Conservation (phyloP, 2,888 invertebrate genomes). For the Zele albiditarsus region DNA sequence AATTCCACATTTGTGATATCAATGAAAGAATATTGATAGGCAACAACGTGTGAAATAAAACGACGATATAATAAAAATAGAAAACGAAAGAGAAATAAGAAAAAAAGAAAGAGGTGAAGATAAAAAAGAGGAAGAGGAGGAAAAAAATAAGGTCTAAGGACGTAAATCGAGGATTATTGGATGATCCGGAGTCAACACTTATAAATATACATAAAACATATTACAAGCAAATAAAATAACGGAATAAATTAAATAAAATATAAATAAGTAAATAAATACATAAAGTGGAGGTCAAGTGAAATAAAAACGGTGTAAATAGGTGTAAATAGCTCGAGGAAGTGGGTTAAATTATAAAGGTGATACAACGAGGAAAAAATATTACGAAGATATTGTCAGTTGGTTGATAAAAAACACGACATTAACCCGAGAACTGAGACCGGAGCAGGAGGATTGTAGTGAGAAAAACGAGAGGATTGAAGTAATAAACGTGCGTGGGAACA, state of each 20-base stretch:
- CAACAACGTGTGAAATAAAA: conserved; percentile 1
- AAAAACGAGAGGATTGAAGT: conserved; percentile 34
- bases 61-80: conserved; percentile 10
- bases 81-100: neutral
- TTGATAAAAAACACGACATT: conserved; percentile 18
- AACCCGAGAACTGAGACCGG: neutral
- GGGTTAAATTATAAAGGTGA: conserved; percentile 32
- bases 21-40: neutral
- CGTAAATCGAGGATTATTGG: neutral
- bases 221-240: neutral
- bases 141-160: neutral
- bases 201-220: neutral
- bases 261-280: conserved; percentile 18
- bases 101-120: too few species aligned
- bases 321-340: conserved; percentile 55
- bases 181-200: neutral
- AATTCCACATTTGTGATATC: neutral
- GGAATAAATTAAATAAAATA: neutral
- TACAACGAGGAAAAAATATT: conserved; percentile 20
- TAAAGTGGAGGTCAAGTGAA: conserved; percentile 14
- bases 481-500: conserved; percentile 13
- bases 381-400: conserved; percentile 18
- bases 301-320: conserved; percentile 58
- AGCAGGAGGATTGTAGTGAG: neutral
- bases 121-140: neutral